phyloP scores from a whole-genome alignment of 2,888 invertebrate genomes.

The Dryadula phaetusa region DNA sequence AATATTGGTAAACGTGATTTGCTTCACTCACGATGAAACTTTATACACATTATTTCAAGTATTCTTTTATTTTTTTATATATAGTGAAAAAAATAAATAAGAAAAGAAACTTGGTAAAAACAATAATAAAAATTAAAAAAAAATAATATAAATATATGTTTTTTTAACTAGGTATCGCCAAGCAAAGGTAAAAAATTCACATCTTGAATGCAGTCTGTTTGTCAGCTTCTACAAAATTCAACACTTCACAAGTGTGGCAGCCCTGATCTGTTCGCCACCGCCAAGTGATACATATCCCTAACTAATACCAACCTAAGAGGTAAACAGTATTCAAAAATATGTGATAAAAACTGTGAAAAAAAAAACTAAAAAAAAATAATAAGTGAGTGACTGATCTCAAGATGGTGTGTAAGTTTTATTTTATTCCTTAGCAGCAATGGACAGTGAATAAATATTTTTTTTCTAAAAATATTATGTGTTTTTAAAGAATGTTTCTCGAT shows the following conservation, averaged over 20 bases:
- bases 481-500: constrained; percentile 37
- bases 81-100: too few relatives aligned
- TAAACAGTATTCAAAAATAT: constrained; percentile 77
- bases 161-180: constrained; percentile 63
- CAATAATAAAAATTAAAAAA: too few relatives aligned
- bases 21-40: too few relatives aligned
- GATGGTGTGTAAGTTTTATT: constrained; percentile 69
- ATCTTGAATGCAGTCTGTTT: constrained; percentile 71
- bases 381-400: constrained; percentile 83
- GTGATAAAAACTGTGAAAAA: constrained; percentile 80
- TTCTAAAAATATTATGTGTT: constrained; percentile 36
- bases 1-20: too few relatives aligned
- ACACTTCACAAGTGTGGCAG: constrained; percentile 63
- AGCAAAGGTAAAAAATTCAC: constrained; percentile 73
- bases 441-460: constrained; percentile 54
- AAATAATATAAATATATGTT: too few relatives aligned
- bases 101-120: too few relatives aligned
- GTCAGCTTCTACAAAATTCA: constrained; percentile 56
- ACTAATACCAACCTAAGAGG: constrained; percentile 58
- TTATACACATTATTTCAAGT: too few relatives aligned
- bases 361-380: constrained; percentile 64
- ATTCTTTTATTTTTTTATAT: too few relatives aligned
- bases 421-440: constrained; percentile 68
- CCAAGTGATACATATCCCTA: constrained; percentile 55
- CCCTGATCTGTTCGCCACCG: constrained; percentile 55